Evolutionary conservation across 2,113 vertebrate genomes (phyloP), one percentile per base, ranked within the genome.

Genomic region (Catharus minimus): DNA sequence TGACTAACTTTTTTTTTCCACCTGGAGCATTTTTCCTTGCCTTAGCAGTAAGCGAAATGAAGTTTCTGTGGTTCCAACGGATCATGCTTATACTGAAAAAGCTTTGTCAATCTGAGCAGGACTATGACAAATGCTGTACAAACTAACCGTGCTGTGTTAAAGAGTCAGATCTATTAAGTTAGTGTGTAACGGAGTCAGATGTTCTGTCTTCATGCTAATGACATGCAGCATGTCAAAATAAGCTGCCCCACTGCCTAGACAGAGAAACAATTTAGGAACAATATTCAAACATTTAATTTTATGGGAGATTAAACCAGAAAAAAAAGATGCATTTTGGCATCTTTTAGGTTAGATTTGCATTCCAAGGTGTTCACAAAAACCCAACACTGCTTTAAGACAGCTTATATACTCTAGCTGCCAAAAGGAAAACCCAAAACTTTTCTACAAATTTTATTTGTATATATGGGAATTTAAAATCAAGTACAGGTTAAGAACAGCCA

Each of bases 381-480:
- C 16, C 5, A 20, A 44, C 55, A 44, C 13, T 83, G 33, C 28
- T 69, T 90, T 75, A 64, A 65, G 38, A 61, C 44, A 69, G 26
- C 32, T 92, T 91, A 41, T 2, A 1, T 50, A 30, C 15, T 72
- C 13, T 49, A 82, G 7, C 12, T 91, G 77, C 57, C 69, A 72
- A 86, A 86, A 58, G 41, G 21, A 85, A 80, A 72, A 9, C 27
- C 13, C 24, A 26, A 49, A 68, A 38, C 6, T 68, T 86, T 92
- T 57, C 11, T 33, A 82, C 5, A 32, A 2, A 36, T 80, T 74
- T 87, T 49, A 72, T 68, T 71, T 84, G 20, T 24, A 93, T 39
- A 81, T 79, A 85, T 23, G 43, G 47, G 39, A 92, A 62, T 92
- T 84, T 81, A 86, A 90, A 87, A 90, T 89, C 26, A 55, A 81